Evolutionary conservation across 1,140 invertebrate genomes (phyloP), one percentile per base, ranked within the genome.

Genomic region (Aporrectodea caliginosa): DNA sequence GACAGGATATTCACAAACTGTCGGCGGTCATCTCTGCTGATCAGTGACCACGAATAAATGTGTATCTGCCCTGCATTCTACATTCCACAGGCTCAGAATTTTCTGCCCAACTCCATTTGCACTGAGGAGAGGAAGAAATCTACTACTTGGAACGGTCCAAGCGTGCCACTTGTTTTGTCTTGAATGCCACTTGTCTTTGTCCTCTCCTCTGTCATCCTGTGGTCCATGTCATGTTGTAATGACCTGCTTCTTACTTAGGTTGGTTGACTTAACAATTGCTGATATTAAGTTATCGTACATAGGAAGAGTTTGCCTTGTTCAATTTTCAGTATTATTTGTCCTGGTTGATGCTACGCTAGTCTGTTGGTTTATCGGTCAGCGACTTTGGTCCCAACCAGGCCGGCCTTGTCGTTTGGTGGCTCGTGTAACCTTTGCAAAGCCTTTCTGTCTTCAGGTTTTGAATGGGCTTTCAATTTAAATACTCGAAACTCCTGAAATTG

Each of bases 301-400:
- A 12, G 6, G 43, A 12, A 58, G 22, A 58, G 22, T 58, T 12
- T 58, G 43, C 43, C 43, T 58, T 58, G 43, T 58, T 58, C 6
- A 58, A 58, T 58, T 58, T 58, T 58, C 43, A 58, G 43, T 58
- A 58, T 58, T 58, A 58, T 58, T 58, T 58, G 43, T 58, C 43
- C 43, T 58, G 43, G 43, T 58, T 58, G 6, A 12, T 12, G 43
- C 43, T 58, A 58, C 43, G 22, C 43, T 58, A 58, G 43, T 58
- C 43, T 22, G 22, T 58, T 58, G 43, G 43, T 22, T 58, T 58
- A 58, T 58, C 22, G 43, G n/a, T n/a, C n/a, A n/a, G n/a, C n/a
- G n/a, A n/a, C n/a, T 58, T 12, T 58, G 43, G 43, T 58, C 22
- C 6, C 43, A 58, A 22, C 43, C 43, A 58, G 43, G 43, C 43